phyloP scores from a whole-genome alignment of 2,113 vertebrate genomes.

The Manacus vitellinus region DNA sequence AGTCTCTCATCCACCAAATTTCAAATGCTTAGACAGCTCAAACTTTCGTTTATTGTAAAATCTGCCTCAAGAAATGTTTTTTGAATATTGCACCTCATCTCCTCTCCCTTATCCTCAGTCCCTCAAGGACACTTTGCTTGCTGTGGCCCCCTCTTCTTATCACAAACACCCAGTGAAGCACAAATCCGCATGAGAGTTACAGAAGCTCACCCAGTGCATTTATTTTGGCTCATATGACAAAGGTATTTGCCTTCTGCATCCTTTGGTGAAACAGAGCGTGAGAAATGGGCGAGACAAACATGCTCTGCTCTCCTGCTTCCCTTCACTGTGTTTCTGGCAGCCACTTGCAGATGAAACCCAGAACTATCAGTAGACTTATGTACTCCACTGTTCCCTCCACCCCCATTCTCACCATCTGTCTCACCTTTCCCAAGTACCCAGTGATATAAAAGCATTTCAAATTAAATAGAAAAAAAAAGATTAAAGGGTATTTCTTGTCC shows the following conservation, averaged over 20 bases:
- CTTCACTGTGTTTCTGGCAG: not conserved
- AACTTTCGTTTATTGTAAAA: not conserved
- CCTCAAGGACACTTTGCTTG: not conserved
- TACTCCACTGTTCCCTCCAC: not conserved
- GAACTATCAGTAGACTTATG: not conserved
- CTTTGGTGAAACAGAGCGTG: not conserved
- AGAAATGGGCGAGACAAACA: rapidly evolving
- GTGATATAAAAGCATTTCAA: not conserved
- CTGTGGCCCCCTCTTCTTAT: not conserved
- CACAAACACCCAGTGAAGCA: rapidly evolving
- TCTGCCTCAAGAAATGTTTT: rapidly evolving
- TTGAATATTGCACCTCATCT: not conserved
- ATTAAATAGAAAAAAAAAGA: not conserved
- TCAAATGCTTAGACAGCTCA: not conserved
- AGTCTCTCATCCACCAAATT: not conserved
- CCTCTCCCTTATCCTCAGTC: not conserved
- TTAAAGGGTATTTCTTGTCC: not conserved
- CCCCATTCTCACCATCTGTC: rapidly evolving
- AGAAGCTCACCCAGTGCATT: not conserved
- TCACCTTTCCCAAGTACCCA: not conserved
- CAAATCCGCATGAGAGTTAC: not conserved
- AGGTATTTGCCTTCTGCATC: not conserved
- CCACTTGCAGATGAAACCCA: not conserved
- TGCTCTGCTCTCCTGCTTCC: not conserved
- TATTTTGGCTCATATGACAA: not conserved